Conservation (phyloP, 1,140 invertebrate genomes). For the Episyrphus balteatus region DNA sequence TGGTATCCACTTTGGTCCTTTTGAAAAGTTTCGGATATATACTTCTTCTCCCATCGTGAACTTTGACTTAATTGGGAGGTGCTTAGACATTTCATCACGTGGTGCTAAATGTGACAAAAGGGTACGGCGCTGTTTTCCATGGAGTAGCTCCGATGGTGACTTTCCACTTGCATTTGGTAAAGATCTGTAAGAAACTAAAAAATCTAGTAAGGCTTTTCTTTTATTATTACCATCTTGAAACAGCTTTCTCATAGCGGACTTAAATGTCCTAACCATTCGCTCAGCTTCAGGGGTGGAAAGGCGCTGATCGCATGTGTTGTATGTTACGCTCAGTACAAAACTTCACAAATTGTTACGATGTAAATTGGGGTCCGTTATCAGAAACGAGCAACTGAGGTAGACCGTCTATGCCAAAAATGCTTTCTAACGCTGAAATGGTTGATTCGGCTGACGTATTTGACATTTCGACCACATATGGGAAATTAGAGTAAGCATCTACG, state of each 20-base stretch:
- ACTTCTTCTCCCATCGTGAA: no score
- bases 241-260: neutral
- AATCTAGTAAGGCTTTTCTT: neutral
- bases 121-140: no score
- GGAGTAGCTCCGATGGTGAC: no score
- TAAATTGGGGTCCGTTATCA: slow-evolving; percentile 13
- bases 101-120: no score
- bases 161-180: neutral
- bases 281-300: neutral
- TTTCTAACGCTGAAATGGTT: neutral
- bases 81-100: no score
- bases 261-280: no score
- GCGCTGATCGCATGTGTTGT: neutral
- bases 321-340: neutral
- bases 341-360: no score
- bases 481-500: slow-evolving; percentile 31
- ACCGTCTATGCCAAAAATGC: neutral
- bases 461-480: slow-evolving; percentile 17
- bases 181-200: neutral
- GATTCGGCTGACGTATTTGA: neutral
- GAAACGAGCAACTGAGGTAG: neutral
- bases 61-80: no score
- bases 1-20: no score
- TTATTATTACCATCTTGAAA: neutral
- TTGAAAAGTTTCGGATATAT: no score